These are phyloP conservation scores for Cygnus atratus DNA, from an alignment of 2,113 vertebrate species.

Conservation along the genomic window DNA sequence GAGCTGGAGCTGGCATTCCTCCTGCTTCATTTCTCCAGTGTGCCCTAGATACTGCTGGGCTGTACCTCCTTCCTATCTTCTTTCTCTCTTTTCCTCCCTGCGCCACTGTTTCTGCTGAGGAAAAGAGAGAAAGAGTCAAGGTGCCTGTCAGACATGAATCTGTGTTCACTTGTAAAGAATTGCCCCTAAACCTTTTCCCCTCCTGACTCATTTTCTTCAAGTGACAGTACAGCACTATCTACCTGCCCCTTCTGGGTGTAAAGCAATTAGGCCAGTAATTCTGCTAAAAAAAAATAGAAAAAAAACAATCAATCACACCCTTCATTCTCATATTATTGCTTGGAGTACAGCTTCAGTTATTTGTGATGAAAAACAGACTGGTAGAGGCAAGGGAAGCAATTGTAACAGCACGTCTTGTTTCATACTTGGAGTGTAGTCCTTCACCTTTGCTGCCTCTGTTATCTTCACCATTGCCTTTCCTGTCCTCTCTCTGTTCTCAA, in stretches of 20 bases:
- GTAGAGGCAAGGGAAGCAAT: not conserved
- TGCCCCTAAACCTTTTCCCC: not conserved
- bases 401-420: not conserved
- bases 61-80: not conserved
- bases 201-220: not conserved
- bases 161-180: not conserved
- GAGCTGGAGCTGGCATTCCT: not conserved
- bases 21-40: not conserved
- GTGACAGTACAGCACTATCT: not conserved
- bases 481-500: not conserved
- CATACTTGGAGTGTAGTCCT: no score
- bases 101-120: not conserved
- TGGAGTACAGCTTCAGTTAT: not conserved
- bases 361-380: not conserved
- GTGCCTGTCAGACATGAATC: not conserved
- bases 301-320: not conserved
- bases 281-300: no score
- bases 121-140: not conserved
- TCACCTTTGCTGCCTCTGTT: not conserved
- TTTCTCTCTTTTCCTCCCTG: not conserved
- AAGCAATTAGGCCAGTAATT: not conserved
- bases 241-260: not conserved
- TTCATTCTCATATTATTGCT: not conserved
- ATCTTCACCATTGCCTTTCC: not conserved
- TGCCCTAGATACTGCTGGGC: not conserved